phyloP scores from a whole-genome alignment of 2,888 invertebrate genomes.

The Drosophila recens region DNA sequence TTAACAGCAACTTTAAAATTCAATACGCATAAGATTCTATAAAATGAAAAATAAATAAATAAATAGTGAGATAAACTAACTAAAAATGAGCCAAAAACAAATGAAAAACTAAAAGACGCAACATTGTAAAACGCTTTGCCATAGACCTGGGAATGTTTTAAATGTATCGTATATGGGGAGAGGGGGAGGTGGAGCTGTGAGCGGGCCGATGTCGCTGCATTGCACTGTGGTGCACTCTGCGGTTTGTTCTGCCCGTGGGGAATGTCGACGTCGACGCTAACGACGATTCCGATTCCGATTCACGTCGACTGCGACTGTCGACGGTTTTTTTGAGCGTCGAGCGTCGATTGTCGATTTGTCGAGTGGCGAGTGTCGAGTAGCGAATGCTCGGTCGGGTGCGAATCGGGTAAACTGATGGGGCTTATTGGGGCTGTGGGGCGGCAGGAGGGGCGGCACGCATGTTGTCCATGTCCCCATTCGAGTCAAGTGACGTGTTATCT shows the following conservation, averaged over 20 bases:
- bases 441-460: slow-evolving; percentile 68
- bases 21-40: slow-evolving; percentile 49
- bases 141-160: slow-evolving; percentile 26
- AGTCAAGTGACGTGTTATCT: slow-evolving; percentile 85
- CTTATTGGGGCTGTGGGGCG: not conserved
- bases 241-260: slow-evolving; percentile 5
- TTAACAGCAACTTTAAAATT: no score
- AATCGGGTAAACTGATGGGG: slow-evolving; percentile 3
- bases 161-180: not conserved
- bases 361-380: slow-evolving; percentile 17
- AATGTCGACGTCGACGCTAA: slow-evolving; percentile 44
- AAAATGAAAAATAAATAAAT: slow-evolving; percentile 40
- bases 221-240: slow-evolving; percentile 21
- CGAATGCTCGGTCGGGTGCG: slow-evolving; percentile 4
- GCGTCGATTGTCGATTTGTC: slow-evolving; percentile 19
- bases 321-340: slow-evolving; percentile 8
- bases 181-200: not conserved
- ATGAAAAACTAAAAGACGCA: slow-evolving; percentile 31
- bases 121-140: slow-evolving; percentile 44
- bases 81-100: slow-evolving; percentile 27
- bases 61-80: slow-evolving; percentile 5
- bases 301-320: slow-evolving; percentile 26
- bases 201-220: slow-evolving; percentile 21
- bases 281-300: slow-evolving; percentile 61
- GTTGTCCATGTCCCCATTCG: slow-evolving; percentile 85